Conservation (phyloP, 1,140 invertebrate genomes). For the Agrilus planipennis region DNA sequence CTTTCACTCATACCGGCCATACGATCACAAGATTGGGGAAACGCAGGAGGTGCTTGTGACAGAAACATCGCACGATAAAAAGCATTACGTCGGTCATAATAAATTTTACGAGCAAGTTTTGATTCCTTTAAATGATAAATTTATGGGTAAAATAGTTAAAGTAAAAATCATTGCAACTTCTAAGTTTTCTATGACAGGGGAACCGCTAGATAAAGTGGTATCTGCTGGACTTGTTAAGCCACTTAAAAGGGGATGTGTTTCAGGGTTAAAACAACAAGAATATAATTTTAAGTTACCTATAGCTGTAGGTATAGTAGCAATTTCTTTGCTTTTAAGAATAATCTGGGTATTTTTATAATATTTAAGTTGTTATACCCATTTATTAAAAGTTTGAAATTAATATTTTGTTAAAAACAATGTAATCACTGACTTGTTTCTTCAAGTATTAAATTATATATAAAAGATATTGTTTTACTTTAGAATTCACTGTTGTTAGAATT, state of each 20-base stretch:
- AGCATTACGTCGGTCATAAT: slow-evolving; percentile 90
- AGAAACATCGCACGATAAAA: slow-evolving; percentile 83
- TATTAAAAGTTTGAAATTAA: too few species aligned
- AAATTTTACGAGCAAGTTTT: slow-evolving; percentile 93
- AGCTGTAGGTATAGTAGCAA: slow-evolving; percentile 11
- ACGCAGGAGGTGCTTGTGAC: slow-evolving; percentile 79
- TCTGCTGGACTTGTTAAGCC: slow-evolving; percentile 40
- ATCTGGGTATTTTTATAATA: slow-evolving; percentile 20
- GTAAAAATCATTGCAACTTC: slow-evolving; percentile 64
- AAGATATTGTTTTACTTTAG: too few species aligned
- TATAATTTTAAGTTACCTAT: slow-evolving; percentile 9
- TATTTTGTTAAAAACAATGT: too few species aligned
- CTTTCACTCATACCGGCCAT: slow-evolving; percentile 85
- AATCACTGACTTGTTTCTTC: too few species aligned
- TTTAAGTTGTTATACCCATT: too few species aligned
- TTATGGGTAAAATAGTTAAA: slow-evolving; percentile 71
- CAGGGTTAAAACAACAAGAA: slow-evolving; percentile 29
- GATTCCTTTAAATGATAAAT: slow-evolving; percentile 61
- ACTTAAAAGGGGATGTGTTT: slow-evolving; percentile 38
- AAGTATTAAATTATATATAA: too few species aligned
- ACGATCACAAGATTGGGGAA: slow-evolving; percentile 62
- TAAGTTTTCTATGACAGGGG: slow-evolving; percentile 80
- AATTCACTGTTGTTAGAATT: too few species aligned
- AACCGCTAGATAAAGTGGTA: slow-evolving; percentile 41
- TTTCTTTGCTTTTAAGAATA: slow-evolving; percentile 18